A percentile compares a stretch with the other conserved stretches of the same genome.
Evolutionary conservation across 2,113 vertebrate genomes (phyloP).

Genomic region (Tympanuchus pallidicinctus): DNA sequence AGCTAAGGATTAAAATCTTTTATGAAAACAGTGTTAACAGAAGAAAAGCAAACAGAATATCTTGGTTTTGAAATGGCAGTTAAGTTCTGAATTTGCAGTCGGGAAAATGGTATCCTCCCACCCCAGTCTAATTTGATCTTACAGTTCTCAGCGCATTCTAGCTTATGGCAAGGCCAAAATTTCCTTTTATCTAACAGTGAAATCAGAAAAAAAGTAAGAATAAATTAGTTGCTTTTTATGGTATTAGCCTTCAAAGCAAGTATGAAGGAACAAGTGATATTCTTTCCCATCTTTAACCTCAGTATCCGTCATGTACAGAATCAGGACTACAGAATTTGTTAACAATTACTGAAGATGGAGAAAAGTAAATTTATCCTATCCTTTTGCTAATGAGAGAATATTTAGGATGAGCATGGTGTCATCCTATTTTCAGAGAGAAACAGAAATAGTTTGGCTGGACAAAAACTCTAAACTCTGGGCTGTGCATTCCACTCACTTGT

Average conservation of each 20-base stretch:
- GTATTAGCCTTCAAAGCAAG: background rate
- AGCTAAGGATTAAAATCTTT: slow-evolving; percentile 50
- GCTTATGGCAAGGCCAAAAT: background rate
- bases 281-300: background rate
- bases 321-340: background rate
- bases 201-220: background rate
- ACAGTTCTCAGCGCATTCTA: background rate
- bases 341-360: background rate
- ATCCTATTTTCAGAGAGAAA: background rate
- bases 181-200: background rate
- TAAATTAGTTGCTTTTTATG: background rate
- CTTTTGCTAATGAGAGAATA: background rate
- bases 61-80: slow-evolving; percentile 3
- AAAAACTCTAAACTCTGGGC: background rate
- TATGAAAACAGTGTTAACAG: slow-evolving; percentile 40
- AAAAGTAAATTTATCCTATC: background rate
- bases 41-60: slow-evolving; percentile 33
- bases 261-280: background rate
- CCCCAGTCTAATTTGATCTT: background rate
- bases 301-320: background rate
- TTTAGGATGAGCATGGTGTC: background rate
- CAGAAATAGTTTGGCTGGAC: background rate
- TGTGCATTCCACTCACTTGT: background rate
- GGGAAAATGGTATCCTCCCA: background rate
- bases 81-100: background rate